Evolutionary conservation across 2,888 invertebrate species (phyloP).

Genomic region (Chorisops tibialis): DNA sequence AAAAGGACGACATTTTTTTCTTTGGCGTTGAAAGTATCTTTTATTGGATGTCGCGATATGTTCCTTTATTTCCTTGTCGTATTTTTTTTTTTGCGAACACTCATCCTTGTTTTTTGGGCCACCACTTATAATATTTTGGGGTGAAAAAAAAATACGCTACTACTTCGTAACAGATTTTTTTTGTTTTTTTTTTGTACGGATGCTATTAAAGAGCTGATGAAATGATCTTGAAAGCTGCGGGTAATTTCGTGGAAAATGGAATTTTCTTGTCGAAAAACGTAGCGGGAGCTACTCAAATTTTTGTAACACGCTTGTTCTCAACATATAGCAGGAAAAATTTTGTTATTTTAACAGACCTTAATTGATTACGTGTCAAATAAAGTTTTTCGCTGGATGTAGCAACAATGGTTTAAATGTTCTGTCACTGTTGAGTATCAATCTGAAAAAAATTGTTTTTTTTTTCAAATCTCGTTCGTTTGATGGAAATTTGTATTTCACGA

Average conservation of each 20-base stretch:
- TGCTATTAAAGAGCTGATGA: constrained; percentile 20
- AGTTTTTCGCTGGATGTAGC: too few species aligned
- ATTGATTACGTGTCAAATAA: too few species aligned
- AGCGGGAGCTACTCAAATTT: not conserved
- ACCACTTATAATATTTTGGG: too few species aligned
- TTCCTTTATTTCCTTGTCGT: constrained; percentile 8
- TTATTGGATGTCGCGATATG: constrained; percentile 11
- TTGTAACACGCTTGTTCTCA: too few species aligned
- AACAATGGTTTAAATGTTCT: too few species aligned
- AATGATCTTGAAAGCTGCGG: constrained; percentile 23
- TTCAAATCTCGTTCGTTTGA: too few species aligned
- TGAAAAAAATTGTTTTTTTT: too few species aligned
- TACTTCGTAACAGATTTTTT: constrained; percentile 4
- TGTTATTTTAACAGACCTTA: too few species aligned
- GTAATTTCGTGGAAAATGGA: constrained; percentile 24
- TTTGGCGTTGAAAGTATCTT: not conserved
- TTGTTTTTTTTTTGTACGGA: constrained; percentile 5
- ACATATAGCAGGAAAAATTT: too few species aligned
- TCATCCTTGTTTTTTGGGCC: constrained; percentile 15
- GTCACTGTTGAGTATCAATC: too few species aligned
- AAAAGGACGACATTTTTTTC: constrained; percentile 5
- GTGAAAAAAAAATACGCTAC: not conserved
- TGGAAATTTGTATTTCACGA: too few species aligned
- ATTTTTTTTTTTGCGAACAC: not conserved
- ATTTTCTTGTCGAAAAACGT: constrained; percentile 8